Evolutionary conservation across 92 coral and sea anemone species (phyloP), one percentile per base, ranked within the genome.

Genomic region (Epizoanthus rinbou): DNA sequence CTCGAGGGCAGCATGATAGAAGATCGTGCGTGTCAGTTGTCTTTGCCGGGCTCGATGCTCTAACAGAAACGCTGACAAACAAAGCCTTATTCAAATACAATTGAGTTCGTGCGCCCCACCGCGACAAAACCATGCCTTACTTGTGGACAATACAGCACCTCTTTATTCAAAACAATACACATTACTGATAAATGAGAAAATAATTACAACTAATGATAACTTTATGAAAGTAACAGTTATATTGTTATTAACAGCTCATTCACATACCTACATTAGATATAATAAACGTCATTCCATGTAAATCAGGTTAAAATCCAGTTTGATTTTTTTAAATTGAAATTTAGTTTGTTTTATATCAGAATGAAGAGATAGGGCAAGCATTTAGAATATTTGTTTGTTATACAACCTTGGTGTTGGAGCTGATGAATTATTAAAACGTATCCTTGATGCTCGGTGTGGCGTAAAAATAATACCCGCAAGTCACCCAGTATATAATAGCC

Each of bases 111-210:
- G 82, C 82, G 23, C 71, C 82, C 82, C 23, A 45, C 22, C 19
- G 82, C 17, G 82, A 39, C 39, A 10, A 78, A 78, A 63, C 71
- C 71, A 78, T 11, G 69, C 57, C 17, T 76, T 76, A 33, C 54
- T 59, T 76, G 81, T 13, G 81, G 81, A 76, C 37, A 76, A n/a
- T n/a, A 75, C 8, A 62, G 57, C 19, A 24, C 43, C 25, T 78
- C 82, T 78, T 78, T 78, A 69, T 78, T 78, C 82, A 78, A 78
- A 78, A 78, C 82, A 78, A 78, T 69, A 41, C 71, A 13, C 72
- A 78, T 78, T 78, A 78, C 70, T 43, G 82, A 57, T 62, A 23
- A 59, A 78, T 43, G 71, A 78, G 70, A 78, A 78, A 14, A 41
- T 78, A 78, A 78, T 78, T 78, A 78, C 24, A 24, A 19, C 58